A percentile compares a stretch with the other conserved stretches of the same genome.
These are phyloP conservation scores for Acanthurus tractus DNA, from an alignment of 2,797 vertebrate genomes.

Conservation along the genomic window DNA sequence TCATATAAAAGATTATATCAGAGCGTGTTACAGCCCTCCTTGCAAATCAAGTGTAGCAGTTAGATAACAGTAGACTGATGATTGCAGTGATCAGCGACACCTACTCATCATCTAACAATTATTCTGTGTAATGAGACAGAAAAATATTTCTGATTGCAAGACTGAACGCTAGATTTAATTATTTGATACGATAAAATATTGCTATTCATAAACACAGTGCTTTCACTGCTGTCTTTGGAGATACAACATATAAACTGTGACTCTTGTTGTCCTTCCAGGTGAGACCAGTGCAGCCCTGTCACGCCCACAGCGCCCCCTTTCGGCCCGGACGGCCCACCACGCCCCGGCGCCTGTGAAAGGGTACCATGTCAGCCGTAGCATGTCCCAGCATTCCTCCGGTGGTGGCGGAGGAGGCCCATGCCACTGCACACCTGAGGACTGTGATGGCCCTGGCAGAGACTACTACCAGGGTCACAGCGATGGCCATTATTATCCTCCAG, in stretches of 20 bases:
- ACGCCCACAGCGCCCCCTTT: constrained; percentile 89
- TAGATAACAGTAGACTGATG: not conserved
- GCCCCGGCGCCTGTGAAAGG: constrained; percentile 91
- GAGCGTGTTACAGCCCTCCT: not conserved
- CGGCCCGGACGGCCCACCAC: constrained; percentile 88
- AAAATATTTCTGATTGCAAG: constrained; percentile 15
- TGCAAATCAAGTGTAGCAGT: not conserved
- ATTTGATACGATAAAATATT: constrained; percentile 34
- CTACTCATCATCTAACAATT: constrained; percentile 12
- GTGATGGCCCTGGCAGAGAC: constrained; percentile 85
- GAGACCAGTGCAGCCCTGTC: constrained; percentile 88
- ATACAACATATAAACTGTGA: not conserved
- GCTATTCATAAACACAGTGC: constrained; percentile 6
- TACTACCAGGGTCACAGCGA: constrained; percentile 86
- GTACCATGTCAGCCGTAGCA: constrained; percentile 97
- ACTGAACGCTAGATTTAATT: constrained; percentile 37
- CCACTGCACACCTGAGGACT: constrained; percentile 92
- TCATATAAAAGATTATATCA: not conserved
- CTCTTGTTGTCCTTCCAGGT: constrained; percentile 78
- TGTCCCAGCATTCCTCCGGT: constrained; percentile 92
- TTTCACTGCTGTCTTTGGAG: not conserved
- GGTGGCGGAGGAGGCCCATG: constrained; percentile 85
- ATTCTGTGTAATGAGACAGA: constrained; percentile 20
- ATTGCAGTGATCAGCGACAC: constrained; percentile 1
- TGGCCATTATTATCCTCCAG: constrained; percentile 90